Conservation (phyloP, 2,113 vertebrate genomes). For the Lophius piscatorius region DNA sequence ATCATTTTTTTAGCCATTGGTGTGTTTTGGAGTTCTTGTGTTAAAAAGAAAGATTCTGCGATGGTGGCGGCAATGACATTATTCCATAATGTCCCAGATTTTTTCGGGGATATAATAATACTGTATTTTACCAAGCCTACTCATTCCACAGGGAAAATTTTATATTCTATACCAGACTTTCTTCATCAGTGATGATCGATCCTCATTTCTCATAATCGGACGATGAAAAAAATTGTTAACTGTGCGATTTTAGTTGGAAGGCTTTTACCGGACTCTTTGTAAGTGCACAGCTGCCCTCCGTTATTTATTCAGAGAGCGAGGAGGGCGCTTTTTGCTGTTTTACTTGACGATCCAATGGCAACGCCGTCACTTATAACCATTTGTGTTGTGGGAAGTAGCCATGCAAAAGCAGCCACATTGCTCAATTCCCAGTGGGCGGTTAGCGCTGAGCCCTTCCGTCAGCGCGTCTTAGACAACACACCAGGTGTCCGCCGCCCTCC, state of each 20-base stretch:
- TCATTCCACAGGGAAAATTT: no score
- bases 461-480: constrained; percentile 70
- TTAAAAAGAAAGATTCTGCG: no score
- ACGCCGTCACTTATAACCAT: constrained; percentile 53
- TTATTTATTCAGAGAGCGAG: constrained; percentile 53
- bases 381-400: constrained; percentile 73
- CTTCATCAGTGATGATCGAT: neutral
- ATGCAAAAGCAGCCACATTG: constrained; percentile 70
- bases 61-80: no score
- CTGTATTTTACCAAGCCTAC: no score
- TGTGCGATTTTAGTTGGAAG: no score
- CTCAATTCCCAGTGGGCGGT: constrained; percentile 73
- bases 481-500: constrained; percentile 78
- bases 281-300: constrained; percentile 66
- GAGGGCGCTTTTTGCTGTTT: constrained; percentile 40
- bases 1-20: no score
- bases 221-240: no score
- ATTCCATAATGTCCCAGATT: no score
- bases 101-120: no score
- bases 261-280: constrained; percentile 13
- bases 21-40: no score
- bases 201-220: neutral
- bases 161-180: neutral
- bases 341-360: constrained; percentile 38
- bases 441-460: constrained; percentile 76